A percentile compares a stretch with the other conserved stretches of the same genome.
Evolutionary conservation across 2,113 vertebrate genomes (phyloP).

Genomic region (Dipodomys spectabilis): DNA sequence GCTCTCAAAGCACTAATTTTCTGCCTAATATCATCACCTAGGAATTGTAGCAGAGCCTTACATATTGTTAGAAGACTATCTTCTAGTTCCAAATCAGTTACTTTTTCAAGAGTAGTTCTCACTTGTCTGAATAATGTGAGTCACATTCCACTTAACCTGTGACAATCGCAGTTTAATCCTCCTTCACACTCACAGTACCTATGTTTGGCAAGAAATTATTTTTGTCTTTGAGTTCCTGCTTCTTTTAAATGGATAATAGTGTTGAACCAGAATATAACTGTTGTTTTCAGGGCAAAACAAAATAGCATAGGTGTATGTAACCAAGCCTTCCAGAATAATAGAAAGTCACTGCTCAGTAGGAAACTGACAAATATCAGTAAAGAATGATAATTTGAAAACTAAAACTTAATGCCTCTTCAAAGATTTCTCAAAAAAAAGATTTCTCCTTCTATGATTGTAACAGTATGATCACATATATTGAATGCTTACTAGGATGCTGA

Average conservation of each 20-base stretch:
- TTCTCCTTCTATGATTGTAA: not conserved
- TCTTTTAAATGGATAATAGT: constrained; percentile 46
- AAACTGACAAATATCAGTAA: constrained; percentile 49
- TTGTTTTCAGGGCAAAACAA: constrained; percentile 39
- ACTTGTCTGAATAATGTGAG: constrained; percentile 1
- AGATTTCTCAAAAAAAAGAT: not conserved
- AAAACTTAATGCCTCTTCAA: not conserved
- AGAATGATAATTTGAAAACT: constrained; percentile 13
- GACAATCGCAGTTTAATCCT: not conserved
- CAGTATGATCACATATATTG: not conserved
- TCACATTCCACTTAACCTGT: not conserved
- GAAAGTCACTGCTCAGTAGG: constrained; percentile 12
- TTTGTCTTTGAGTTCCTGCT: not conserved
- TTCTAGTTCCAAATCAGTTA: constrained; percentile 37
- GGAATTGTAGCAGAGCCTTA: not conserved
- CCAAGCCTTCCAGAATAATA: constrained; percentile 12
- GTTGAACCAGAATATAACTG: not conserved
- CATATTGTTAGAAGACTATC: not conserved
- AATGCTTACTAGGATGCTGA: not conserved
- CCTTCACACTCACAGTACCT: not conserved
- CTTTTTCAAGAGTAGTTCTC: not conserved
- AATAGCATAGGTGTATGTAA: not conserved
- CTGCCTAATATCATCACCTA: not conserved
- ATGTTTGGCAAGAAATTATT: constrained; percentile 15
- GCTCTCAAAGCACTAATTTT: not conserved